Base-by-base conservation (phyloP, 2,888 invertebrate genomes). In the Acanthoscelides obtectus region DNA sequence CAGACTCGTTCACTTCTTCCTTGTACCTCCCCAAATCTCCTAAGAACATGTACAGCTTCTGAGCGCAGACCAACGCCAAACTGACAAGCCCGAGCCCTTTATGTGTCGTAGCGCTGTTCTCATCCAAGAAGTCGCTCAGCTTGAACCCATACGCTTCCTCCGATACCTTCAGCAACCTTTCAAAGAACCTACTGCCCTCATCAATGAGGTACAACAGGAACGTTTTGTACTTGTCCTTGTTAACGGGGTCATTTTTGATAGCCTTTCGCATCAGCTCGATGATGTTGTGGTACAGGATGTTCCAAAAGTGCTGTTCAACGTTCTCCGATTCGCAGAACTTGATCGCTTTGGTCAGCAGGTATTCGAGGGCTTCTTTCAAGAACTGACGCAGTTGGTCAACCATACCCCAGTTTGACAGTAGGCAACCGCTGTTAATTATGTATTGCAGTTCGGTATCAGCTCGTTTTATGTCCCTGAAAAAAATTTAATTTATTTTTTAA, bases 11-110 rank as follows among this genome's bases (percentile, higher is more conserved):
- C 66, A 92, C 91, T 86, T 94, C 93, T 82, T 96, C 94, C 83
- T 92, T 92, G 86, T 99, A 99, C 73, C 98, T 89, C 19, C 94
- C 93, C 79, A 99, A 88, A 86, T 99, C 98, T 0, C 99, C 99
- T 79, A 98, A 88, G 82, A 93, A 96, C 69, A 98, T 89, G 79
- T 94, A 93, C 76, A 96, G 87, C 80, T 97, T 95, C 85, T 98
- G 98, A 2, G 93, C 92, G 72, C 94, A 93, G 77, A 96, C 89
- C 83, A 96, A 88, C 1, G 95, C 95, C 76, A 96, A 87, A 20
- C 92, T 91, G 64, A 92, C 88, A 78, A 89, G 89, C 8, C 92
- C 90, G 74, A 90, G 84, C 5, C 91, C 90, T 84, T 93, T 90
- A 20, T 90, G 88, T 63, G 89, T 87, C 75, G 88, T 82, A 76